Conservation (phyloP, 2,113 vertebrate genomes). For the Callipepla californica region DNA sequence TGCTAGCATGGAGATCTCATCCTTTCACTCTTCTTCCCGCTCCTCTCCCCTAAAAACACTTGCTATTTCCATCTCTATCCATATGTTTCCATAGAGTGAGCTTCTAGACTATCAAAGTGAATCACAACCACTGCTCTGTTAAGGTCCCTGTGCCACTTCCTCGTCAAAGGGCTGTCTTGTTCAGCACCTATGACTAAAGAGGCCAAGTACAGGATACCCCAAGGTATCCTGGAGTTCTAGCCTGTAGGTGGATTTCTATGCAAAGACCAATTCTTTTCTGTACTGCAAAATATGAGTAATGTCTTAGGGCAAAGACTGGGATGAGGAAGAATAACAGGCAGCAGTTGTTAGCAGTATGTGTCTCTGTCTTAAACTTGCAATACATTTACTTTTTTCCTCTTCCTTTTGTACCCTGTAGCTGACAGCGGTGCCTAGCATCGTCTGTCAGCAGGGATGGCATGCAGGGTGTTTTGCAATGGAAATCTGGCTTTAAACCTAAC, state of each 20-base stretch:
- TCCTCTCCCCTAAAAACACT: background rate
- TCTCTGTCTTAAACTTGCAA: slow-evolving; percentile 49
- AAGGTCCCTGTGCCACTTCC: background rate
- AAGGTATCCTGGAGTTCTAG: background rate
- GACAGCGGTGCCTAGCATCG: slow-evolving; percentile 58
- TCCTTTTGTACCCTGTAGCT: slow-evolving; percentile 67
- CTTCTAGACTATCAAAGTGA: background rate
- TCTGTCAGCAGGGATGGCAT: slow-evolving; percentile 64
- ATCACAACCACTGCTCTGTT: background rate
- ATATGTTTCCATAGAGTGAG: background rate
- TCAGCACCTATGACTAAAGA: background rate
- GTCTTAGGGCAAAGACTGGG: slow-evolving; percentile 32
- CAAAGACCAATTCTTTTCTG: background rate
- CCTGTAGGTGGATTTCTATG: background rate
- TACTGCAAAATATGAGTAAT: slow-evolving; percentile 30
- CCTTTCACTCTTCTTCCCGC: background rate
- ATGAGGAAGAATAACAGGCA: slow-evolving; percentile 31
- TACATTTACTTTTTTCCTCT: slow-evolving; percentile 60
- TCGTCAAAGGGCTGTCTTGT: background rate
- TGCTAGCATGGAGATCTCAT: background rate
- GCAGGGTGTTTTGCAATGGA: slow-evolving; percentile 72
- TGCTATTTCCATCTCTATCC: background rate
- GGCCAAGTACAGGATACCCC: background rate
- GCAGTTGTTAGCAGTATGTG: slow-evolving; percentile 25
- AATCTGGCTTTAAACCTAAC: slow-evolving; percentile 72